Base-by-base conservation (phyloP, 2,797 vertebrate genomes). In the Tauraco hartlaubi region DNA sequence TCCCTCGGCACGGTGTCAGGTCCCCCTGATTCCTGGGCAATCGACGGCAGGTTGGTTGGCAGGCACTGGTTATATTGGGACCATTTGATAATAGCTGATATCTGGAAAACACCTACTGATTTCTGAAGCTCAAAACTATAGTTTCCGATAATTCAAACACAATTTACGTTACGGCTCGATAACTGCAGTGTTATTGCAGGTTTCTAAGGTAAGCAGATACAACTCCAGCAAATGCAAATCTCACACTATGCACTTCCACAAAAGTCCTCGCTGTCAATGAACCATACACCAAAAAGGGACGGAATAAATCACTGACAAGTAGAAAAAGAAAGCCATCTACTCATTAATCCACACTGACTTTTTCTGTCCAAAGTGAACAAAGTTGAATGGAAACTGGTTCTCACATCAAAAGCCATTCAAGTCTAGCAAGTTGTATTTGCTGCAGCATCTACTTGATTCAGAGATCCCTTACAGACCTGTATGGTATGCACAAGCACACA, bases 1-100 rank as follows among this genome's bases (percentile, higher is more conserved):
- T 2, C 15, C 58, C 71, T 48, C 1, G 0, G 81, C 44, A 43
- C 2, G 0, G n/a, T 5, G 0, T 9, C 15, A 43, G 17, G 49
- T 44, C 25, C 7, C 48, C 31, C n/a, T 15, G 2, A 21, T 44
- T 22, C 33, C 56, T 58, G 41, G 28, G 16, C 44, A 46, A 46
- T 20, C 10, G 4, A 46, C 44, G 21, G 44, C 44, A 46, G 35
- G 35, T 35, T 35, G 35, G 35, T 35, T 35, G 35, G 44, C 44
- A 46, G 44, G 20, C 20, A 46, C 44, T 59, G 37, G 20, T 19
- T 7, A 39, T 1, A 37, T 6, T 48, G 16, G 61, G 44, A 62
- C 31, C 41, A 54, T 2, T 12, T 22, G 48, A 14, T 46, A 78
- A 71, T 3, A 15, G 20, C 39, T 41, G 9, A 5, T 19, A 59